A percentile compares a stretch with the other conserved stretches of the same genome.
These are phyloP conservation scores for Tetramorium parvispinum DNA, from an alignment of 1,140 invertebrate genomes.

Conservation along the genomic window DNA sequence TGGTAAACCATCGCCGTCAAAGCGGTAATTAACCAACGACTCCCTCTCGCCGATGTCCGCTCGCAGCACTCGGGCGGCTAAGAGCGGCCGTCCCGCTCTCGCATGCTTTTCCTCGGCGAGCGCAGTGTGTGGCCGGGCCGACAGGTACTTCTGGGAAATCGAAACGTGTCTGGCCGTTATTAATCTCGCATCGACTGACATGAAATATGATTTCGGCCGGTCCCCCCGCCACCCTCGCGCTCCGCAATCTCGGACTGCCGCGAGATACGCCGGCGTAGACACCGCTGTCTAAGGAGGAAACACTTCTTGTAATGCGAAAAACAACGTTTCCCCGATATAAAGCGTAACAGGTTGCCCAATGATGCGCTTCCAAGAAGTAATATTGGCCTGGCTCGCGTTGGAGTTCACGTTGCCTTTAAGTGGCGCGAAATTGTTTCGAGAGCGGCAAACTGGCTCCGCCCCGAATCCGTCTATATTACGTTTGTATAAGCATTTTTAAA, in stretches of 20 bases:
- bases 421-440: not conserved
- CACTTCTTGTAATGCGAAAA: constrained; percentile 54
- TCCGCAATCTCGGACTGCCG: not conserved
- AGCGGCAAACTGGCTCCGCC: not conserved
- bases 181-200: constrained; percentile 72
- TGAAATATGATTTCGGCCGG: constrained; percentile 72
- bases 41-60: constrained; percentile 28
- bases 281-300: not conserved
- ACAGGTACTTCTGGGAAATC: constrained; percentile 74
- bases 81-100: not conserved
- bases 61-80: constrained; percentile 31
- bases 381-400: constrained; percentile 28
- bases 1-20: constrained; percentile 10
- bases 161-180: constrained; percentile 74
- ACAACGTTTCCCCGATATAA: constrained; percentile 67
- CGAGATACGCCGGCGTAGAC: not conserved
- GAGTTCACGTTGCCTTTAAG: not conserved
- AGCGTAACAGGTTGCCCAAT: constrained; percentile 71
- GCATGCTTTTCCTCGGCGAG: constrained; percentile 53
- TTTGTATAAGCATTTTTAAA: constrained; percentile 35
- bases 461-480: constrained; percentile 12
- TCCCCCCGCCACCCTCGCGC: too few relatives aligned
- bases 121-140: constrained; percentile 46
- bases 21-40: constrained; percentile 68
- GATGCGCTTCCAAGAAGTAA: constrained; percentile 62